Base-by-base conservation (phyloP, 2,888 invertebrate species). In the Lucinisca nassula region DNA sequence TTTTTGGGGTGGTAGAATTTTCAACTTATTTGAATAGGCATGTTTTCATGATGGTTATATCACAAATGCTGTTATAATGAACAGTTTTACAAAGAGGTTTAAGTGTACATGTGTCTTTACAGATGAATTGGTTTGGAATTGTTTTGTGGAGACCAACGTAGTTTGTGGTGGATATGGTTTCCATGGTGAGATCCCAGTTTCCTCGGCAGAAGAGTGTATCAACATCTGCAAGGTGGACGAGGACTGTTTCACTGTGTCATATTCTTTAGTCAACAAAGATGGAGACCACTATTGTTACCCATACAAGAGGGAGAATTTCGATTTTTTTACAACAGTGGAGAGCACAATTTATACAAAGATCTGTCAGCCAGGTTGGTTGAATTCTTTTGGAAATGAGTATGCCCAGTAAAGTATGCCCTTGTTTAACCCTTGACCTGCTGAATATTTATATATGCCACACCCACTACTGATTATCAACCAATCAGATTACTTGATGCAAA, bases 311-410 rank as follows among this genome's bases (percentile, higher is more conserved):
- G 37, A 72, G 17, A 24, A 17, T 6, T 35, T 37, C 10, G 72
- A 35, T n/a, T 14, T 12, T 37, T 6, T 72, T 2, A 17, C 21
- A 37, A 24, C 14, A n/a, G 37, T 6, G 8, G n/a, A 37, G 6
- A 72, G 72, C 37, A 14, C 30, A 17, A 24, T 38, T 21, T 72
- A 37, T 24, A 72, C 72, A 72, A 72, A 72, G 21, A 37, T 72
- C 72, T 72, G 72, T 21, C 72, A 72, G 38, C 72, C 72, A 35
- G 72, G 72, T 72, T 17, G n/a, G 72, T n/a, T n/a, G n/a, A n/a
- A n/a, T n/a, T n/a, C n/a, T n/a, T n/a, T n/a, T n/a, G n/a, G n/a
- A n/a, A n/a, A n/a, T n/a, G n/a, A n/a, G n/a, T n/a, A n/a, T n/a
- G n/a, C n/a, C n/a, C n/a, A n/a, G n/a, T n/a, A n/a, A n/a, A n/a